These are phyloP conservation scores for Acrocephalus kingi DNA, from an alignment of 2,113 vertebrate genomes.

Conservation along the genomic window DNA sequence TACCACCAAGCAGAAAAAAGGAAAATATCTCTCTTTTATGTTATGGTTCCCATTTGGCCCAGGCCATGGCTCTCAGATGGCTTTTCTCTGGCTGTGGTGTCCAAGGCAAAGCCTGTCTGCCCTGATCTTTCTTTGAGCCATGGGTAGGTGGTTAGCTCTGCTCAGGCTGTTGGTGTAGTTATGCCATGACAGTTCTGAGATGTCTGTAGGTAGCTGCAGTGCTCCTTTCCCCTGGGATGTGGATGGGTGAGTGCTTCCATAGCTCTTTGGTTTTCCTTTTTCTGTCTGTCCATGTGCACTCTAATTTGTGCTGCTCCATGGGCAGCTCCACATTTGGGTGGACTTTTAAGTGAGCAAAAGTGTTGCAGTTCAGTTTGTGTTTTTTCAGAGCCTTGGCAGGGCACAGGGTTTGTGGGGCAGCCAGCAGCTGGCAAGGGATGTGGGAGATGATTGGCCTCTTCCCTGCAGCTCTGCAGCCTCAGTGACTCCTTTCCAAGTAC, in stretches of 20 bases:
- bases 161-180: neutral
- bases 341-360: neutral
- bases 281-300: neutral
- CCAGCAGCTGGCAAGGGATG: slow-evolving; percentile 14
- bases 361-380: neutral
- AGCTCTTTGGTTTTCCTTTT: neutral
- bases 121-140: neutral
- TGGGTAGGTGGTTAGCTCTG: neutral
- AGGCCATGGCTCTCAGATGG: neutral
- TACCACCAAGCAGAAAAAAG: neutral
- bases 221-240: neutral
- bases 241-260: neutral
- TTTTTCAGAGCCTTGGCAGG: neutral
- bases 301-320: neutral
- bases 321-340: neutral
- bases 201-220: neutral
- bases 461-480: neutral
- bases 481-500: neutral
- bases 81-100: neutral
- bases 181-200: neutral
- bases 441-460: neutral
- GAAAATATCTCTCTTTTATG: neutral
- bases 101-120: neutral
- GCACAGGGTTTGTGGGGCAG: neutral
- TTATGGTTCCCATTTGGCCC: neutral